Base-by-base conservation (phyloP, 2,888 invertebrate genomes). In the Phasia obesa region DNA sequence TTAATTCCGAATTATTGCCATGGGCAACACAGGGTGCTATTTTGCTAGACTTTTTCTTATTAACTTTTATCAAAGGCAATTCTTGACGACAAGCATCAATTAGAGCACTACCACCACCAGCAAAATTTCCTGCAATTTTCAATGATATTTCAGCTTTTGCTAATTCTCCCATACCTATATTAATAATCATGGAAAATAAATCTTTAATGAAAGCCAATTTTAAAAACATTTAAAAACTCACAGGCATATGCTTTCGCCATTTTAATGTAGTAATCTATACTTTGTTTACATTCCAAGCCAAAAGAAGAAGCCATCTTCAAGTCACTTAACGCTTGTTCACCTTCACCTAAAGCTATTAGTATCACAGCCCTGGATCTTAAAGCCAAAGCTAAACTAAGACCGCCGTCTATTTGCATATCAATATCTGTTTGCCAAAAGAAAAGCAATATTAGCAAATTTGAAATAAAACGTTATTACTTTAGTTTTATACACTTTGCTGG, bases 361-460 rank as follows among this genome's bases (percentile, higher is more conserved):
- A 94, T 92, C 81, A 94, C 93, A 0, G 96, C 94, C 25, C 97
- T 92, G 1, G 93, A 92, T 92, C 95, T 94, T 23, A 95, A 91
- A 0, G 94, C 94, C 59, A 95, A 88, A 0, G 95, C 93, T 7
- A 96, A 90, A 0, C 94, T 93, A 3, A 93, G 91, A 0, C 95
- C 95, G 1, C 93, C 93, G 78, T 95, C 95, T 2, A 94, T 90
- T 9, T 90, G 89, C 69, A 91, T 90, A 13, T 93, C 93, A 2
- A 89, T 89, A 53, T 92, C 93, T 93, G 31, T 42, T n/a, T n/a
- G 4, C 1, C 6, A 25, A 49, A 60, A 31, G 4, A n/a, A 70
- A 11, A 9, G 5, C 25, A 19, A 42, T 27, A 38, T 21, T 31
- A 21, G 2, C 4, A 21, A 62, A 27, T 44, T 62, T 17, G 42